Base-by-base conservation (phyloP, 2,797 vertebrate species). In the Eptatretus atami region DNA sequence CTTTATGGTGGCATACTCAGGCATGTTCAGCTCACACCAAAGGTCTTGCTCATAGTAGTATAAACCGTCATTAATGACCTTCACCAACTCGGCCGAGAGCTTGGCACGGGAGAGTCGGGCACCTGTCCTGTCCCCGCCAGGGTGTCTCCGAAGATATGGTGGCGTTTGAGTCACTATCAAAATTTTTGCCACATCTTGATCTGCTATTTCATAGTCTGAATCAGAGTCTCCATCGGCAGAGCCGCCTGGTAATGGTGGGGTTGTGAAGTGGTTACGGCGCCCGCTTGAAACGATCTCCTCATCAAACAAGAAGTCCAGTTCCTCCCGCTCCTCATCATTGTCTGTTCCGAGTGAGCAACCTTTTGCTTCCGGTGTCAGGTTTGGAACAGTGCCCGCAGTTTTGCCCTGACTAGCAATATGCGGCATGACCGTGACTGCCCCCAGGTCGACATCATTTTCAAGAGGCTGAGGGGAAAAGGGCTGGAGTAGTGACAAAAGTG, bases 201-300 rank as follows among this genome's bases (percentile, higher is more conserved):
- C 92, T 1, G 93, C 87, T 0, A 98, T 87, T 71, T 96, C 92
- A 0, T 88, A 82, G 69, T 95, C 90, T 0, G 88, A 80, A 63
- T 98, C 92, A 65, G 93, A 87, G 1, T 98, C 92, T 1, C 85
- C 93, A 66, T 79, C 76, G 31, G 31, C 31, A 44, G 31, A 44
- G 31, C 31, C 31, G 31, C 31, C 31, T 44, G 31, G 31, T 44
- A 44, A 44, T 44, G 31, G 31, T 87, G 88, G 93, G 72, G 93
- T 86, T 0, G 88, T 96, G 73, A 98, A 98, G 54, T 86, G 95
- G 76, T 98, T 98, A 72, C 86, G 81, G 6, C 92, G 80, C 1
- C 92, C 92, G 1, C 92, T 88, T 69, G 82, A 83, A n/a, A 61
- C n/a, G 86, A 98, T 90, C 74, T 98, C 92, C 73, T 96, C 92